Base-by-base conservation (phyloP, 2,888 invertebrate species). In the Steromphala cineraria region DNA sequence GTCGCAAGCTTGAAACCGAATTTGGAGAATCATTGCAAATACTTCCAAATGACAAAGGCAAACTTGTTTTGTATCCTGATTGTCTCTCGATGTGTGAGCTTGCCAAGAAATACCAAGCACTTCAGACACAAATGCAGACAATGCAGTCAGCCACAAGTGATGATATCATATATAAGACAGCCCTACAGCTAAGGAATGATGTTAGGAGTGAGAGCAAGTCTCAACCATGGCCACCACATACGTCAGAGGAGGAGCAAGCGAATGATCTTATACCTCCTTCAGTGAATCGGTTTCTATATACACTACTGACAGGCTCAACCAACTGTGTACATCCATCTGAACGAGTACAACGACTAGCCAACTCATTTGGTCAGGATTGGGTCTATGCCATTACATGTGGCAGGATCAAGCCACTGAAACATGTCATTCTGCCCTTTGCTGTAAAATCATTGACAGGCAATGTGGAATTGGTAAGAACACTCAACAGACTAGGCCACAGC, bases 391-490 rank as follows among this genome's bases (percentile, higher is more conserved):
- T 55, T n/a, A 55, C 55, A 55, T 55, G 55, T 55, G 55, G 55
- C 21, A 55, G n/a, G 55, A n/a, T 19, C 19, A 71, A 80, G 19
- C 77, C 78, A 53, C 67, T 24, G 17, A 67, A 67, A 67, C 67
- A 67, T 28, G 24, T 67, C 24, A 4, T 67, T 19, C 67, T 67
- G 4, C 67, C 67, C 19, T 24, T 21, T 31, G 31, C 31, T 24
- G 67, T 67, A 17, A 67, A 67, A 28, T 31, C 67, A 24, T 24
- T 67, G 28, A 67, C 67, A 31, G 67, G 67, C 28, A 67, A 67
- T 67, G 31, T 31, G 19, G 67, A 67, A 31, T 24, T 67, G 24
- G 24, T 67, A 19, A 19, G 67, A 17, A 28, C 67, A 8, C 24
- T 67, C 21, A 67, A 67, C 2, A n/a, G 67, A 19, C 31, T 74